A percentile compares a stretch with the other conserved stretches of the same genome.
These are phyloP conservation scores for Schlechtendalia chinensis DNA, from an alignment of 1,140 invertebrate genomes.

Conservation along the genomic window DNA sequence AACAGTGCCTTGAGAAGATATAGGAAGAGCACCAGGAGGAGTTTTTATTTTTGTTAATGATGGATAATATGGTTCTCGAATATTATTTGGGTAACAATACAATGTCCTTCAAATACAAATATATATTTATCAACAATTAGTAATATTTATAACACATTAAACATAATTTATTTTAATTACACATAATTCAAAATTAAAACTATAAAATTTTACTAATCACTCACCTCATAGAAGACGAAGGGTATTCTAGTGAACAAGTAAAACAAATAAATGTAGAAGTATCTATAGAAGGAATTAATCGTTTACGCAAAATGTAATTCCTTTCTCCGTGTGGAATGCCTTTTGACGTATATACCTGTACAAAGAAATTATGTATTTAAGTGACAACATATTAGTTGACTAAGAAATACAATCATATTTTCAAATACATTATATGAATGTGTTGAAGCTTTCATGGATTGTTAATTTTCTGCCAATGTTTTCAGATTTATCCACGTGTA, in stretches of 20 bases:
- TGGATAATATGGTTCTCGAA: constrained; percentile 83
- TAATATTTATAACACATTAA: background rate
- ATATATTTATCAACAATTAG: background rate
- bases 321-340: constrained; percentile 73
- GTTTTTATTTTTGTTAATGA: constrained; percentile 77
- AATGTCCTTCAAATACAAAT: constrained; percentile 63
- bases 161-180: too few relatives aligned
- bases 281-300: constrained; percentile 65
- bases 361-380: constrained; percentile 54
- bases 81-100: constrained; percentile 80
- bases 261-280: constrained; percentile 82
- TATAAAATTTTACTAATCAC: background rate
- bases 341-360: constrained; percentile 63
- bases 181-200: background rate
- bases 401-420: background rate
- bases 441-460: too few relatives aligned
- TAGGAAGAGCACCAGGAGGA: constrained; percentile 77
- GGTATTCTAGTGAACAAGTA: constrained; percentile 77
- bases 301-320: constrained; percentile 75
- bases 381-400: background rate
- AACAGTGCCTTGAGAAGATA: constrained; percentile 70
- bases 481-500: too few relatives aligned
- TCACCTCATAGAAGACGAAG: constrained; percentile 63
- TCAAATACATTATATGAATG: too few relatives aligned
- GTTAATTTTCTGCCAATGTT: too few relatives aligned